Conservation (phyloP, 2,797 vertebrate genomes). For the Sebastes minor region DNA sequence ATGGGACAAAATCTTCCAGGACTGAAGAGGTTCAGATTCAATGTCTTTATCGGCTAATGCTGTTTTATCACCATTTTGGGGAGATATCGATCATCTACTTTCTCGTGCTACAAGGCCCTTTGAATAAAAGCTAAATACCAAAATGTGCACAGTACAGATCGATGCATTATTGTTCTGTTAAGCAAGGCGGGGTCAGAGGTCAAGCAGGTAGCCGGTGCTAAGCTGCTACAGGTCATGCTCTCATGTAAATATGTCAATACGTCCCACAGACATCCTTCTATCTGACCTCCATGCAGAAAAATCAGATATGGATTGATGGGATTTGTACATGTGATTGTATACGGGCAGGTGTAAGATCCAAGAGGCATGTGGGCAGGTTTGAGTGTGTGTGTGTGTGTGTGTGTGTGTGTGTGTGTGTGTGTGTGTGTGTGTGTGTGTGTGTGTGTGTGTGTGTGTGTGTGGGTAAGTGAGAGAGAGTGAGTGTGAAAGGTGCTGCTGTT, state of each 20-base stretch:
- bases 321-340: constrained; percentile 36
- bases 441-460: neutral
- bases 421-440: constrained; percentile 26
- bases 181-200: constrained; percentile 41
- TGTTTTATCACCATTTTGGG: neutral
- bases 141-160: neutral
- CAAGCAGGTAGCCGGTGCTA: constrained; percentile 22
- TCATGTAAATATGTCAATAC: constrained; percentile 55
- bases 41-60: neutral
- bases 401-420: too few species aligned
- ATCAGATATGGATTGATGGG: constrained; percentile 48
- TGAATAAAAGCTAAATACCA: constrained; percentile 1
- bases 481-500: constrained; percentile 77
- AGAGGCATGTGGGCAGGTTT: constrained; percentile 28
- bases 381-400: constrained; percentile 22
- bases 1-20: neutral
- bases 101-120: neutral
- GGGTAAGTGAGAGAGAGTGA: constrained; percentile 33
- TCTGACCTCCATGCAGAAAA: constrained; percentile 46
- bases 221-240: constrained; percentile 24
- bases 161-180: constrained; percentile 8
- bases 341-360: constrained; percentile 44
- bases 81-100: neutral
- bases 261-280: constrained; percentile 39
- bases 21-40: neutral